phyloP scores from a whole-genome alignment of 2,888 invertebrate genomes.

The Fragum fragum region DNA sequence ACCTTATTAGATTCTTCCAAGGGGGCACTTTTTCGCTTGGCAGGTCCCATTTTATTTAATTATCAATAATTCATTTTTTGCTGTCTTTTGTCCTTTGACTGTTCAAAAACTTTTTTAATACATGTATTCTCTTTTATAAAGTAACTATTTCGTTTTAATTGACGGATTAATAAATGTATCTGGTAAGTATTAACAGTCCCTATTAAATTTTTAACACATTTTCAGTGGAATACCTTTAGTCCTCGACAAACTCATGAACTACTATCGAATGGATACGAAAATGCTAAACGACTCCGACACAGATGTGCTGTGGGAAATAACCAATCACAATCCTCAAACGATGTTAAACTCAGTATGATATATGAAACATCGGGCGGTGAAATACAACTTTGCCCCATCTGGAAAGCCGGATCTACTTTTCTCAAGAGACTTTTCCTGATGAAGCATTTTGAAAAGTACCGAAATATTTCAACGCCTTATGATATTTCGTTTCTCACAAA shows the following conservation, averaged over 20 bases:
- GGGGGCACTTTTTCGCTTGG: no score
- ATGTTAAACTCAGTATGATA: neutral
- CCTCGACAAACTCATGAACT: neutral
- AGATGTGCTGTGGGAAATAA: neutral
- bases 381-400: conserved; percentile 36
- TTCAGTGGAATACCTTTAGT: neutral
- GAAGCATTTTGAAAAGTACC: conserved; percentile 19
- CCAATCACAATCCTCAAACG: neutral
- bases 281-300: neutral
- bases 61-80: no score
- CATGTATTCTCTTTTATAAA: no score
- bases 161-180: no score
- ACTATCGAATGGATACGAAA: conserved; percentile 17
- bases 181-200: no score
- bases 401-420: conserved; percentile 54
- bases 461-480: conserved; percentile 19
- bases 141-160: no score
- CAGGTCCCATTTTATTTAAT: no score
- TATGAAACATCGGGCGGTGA: conserved; percentile 8
- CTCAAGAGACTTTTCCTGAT: conserved; percentile 50
- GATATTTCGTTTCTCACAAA: conserved; percentile 1
- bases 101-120: no score
- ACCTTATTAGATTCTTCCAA: no score
- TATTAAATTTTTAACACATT: no score
- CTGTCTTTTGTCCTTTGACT: no score